A percentile compares a stretch with the other conserved stretches of the same genome.
These are phyloP conservation scores for Hypanus sabinus DNA, from an alignment of 2,113 vertebrate species.

Conservation along the genomic window DNA sequence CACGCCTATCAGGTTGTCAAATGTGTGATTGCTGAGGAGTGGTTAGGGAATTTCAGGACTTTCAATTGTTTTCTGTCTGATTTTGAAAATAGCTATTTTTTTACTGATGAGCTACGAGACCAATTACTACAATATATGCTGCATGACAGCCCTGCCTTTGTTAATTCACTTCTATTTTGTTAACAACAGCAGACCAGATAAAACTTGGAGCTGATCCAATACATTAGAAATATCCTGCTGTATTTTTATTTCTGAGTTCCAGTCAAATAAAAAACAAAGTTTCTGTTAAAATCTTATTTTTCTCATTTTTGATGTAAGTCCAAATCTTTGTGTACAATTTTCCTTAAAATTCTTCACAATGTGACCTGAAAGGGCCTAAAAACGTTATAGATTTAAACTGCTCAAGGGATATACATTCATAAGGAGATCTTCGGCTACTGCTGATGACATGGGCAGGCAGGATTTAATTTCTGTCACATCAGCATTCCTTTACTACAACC, in stretches of 20 bases:
- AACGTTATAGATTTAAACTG: neutral
- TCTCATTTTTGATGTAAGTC: neutral
- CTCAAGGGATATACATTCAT: neutral
- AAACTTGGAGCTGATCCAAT: neutral
- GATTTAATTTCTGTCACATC: neutral
- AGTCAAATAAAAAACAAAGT: neutral
- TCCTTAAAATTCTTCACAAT: neutral
- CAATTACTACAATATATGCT: neutral
- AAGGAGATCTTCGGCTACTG: neutral
- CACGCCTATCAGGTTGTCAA: neutral
- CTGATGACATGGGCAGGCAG: neutral
- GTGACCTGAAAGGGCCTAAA: neutral
- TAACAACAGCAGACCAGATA: neutral
- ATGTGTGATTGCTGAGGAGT: neutral
- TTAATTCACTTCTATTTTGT: neutral
- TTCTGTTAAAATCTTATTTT: neutral
- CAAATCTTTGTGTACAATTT: neutral
- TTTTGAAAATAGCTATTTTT: neutral
- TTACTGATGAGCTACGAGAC: neutral
- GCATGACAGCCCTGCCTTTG: neutral
- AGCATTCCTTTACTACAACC: neutral
- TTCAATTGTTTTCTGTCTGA: slow-evolving; percentile 1
- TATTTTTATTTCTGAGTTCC: neutral
- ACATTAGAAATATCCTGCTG: neutral
- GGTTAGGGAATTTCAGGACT: neutral